Evolutionary conservation across 2,797 vertebrate genomes (phyloP), one percentile per base, ranked within the genome.

Genomic region (Coregonus suidteri): DNA sequence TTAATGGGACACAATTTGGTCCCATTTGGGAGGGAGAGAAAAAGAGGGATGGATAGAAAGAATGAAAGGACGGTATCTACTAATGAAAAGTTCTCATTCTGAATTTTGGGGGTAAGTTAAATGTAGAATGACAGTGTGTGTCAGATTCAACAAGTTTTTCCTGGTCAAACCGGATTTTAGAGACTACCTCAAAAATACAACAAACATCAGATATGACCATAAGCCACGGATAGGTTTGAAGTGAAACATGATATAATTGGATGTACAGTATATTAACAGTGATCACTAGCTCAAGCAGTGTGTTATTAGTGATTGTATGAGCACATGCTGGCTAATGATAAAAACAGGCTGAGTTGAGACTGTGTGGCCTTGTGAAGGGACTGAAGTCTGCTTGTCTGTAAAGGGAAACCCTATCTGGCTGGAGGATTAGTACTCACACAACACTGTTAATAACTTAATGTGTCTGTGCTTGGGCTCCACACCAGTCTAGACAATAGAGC

Each of bases 401-500:
- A 85, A 66, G 70, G 79, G 53, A 87, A 47, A 87, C 82, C 20
- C 71, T 67, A 70, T 69, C 77, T 85, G 79, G 82, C 72, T 69
- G 6, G 31, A 78, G 90, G 91, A 92, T 94, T 93, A 92, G 78
- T 76, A 77, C 67, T 85, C 82, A 83, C 18, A 77, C 83, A 85
- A 82, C 84, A 87, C 85, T 77, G 87, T 86, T 92, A 91, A 90
- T 91, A 84, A 90, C 90, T 86, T 79, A 73, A 85, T 82, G 84
- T 67, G 90, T 88, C 88, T 89, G 82, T 82, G 85, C 84, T 75
- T 79, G 80, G 88, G 88, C 72, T 76, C 80, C 52, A 73, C 53
- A 73, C 54, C 82, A 74, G 91, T 91, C 91, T 91, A 92, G 91
- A 93, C 91, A 90, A 79, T 16, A 77, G 82, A 88, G 74, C 67